A percentile compares a stretch with the other conserved stretches of the same genome.
Evolutionary conservation across 1,140 invertebrate genomes (phyloP).

Genomic region (Hycleus cichorii): DNA sequence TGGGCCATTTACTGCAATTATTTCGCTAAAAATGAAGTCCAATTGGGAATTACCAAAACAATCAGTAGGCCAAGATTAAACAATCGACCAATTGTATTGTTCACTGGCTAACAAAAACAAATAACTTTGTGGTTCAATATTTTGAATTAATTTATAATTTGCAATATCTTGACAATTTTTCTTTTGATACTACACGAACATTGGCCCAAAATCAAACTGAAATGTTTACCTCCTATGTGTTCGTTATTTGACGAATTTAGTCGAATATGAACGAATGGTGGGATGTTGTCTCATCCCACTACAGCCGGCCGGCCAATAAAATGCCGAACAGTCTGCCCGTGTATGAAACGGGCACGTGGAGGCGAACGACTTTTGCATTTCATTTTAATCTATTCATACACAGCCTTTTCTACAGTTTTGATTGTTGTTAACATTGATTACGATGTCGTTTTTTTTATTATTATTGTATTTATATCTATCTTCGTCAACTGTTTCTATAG

Average conservation of each 20-base stretch:
- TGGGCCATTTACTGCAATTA: too few relatives aligned
- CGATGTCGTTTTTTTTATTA: constrained; percentile 1
- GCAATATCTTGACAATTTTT: constrained; percentile 10
- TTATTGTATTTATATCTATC: background rate
- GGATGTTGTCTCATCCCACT: constrained; percentile 2
- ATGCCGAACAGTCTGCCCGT: constrained; percentile 32
- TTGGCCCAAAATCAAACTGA: constrained; percentile 32
- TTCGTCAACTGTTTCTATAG: background rate
- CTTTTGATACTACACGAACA: constrained; percentile 22
- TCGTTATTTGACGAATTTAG: constrained; percentile 5
- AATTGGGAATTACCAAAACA: too few relatives aligned
- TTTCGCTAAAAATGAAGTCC: too few relatives aligned
- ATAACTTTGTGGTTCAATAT: background rate
- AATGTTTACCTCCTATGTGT: constrained; percentile 32
- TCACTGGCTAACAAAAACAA: too few relatives aligned
- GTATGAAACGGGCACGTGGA: constrained; percentile 35
- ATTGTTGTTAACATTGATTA: background rate
- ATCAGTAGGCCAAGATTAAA: too few relatives aligned
- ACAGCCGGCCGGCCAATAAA: constrained; percentile 19
- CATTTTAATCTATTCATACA: background rate
- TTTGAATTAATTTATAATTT: background rate
- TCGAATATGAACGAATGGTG: constrained; percentile 11
- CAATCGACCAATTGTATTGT: too few relatives aligned
- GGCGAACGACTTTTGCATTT: constrained; percentile 35
- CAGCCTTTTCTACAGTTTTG: background rate